A percentile compares a stretch with the other conserved stretches of the same genome.
phyloP scores from a whole-genome alignment of 2,888 invertebrate genomes.

The Acronicta psi region DNA sequence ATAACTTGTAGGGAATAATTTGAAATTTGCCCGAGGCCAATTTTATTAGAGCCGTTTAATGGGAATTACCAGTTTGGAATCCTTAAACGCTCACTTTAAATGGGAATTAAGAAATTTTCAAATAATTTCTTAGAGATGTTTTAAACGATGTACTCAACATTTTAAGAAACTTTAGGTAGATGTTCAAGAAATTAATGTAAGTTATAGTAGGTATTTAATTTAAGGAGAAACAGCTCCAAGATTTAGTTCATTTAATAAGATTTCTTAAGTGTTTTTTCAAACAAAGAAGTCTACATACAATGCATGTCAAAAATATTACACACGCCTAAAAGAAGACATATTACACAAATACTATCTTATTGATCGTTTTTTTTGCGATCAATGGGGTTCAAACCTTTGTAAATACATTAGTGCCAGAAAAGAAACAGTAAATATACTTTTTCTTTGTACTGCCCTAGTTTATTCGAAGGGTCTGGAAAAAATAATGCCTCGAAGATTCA shows the following conservation, averaged over 20 bases:
- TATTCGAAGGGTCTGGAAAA: conserved; percentile 33
- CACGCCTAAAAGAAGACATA: too few relatives aligned
- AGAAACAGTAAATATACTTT: conserved; percentile 14
- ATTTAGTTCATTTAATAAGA: background rate
- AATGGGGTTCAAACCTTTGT: background rate
- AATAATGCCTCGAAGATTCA: conserved; percentile 32
- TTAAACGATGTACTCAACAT: conserved; percentile 35
- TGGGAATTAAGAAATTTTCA: conserved; percentile 47
- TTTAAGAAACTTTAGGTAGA: conserved; percentile 23
- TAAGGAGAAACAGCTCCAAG: background rate
- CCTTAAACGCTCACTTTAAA: conserved; percentile 46
- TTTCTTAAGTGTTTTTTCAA: too few relatives aligned
- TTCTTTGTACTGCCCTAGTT: conserved; percentile 14
- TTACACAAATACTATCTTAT: too few relatives aligned
- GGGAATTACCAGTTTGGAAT: conserved; percentile 53
- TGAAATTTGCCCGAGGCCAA: conserved; percentile 54
- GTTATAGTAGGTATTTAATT: conserved; percentile 2
- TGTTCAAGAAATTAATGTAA: background rate
- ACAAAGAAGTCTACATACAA: too few relatives aligned
- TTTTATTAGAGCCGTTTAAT: conserved; percentile 57
- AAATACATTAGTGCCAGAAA: conserved; percentile 7
- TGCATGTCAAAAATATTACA: background rate
- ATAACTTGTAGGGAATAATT: conserved; percentile 59
- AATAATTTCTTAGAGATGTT: conserved; percentile 30
- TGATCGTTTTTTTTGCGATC: background rate